Conservation (phyloP, 2,113 vertebrate species). For the Engystomops pustulosus region DNA sequence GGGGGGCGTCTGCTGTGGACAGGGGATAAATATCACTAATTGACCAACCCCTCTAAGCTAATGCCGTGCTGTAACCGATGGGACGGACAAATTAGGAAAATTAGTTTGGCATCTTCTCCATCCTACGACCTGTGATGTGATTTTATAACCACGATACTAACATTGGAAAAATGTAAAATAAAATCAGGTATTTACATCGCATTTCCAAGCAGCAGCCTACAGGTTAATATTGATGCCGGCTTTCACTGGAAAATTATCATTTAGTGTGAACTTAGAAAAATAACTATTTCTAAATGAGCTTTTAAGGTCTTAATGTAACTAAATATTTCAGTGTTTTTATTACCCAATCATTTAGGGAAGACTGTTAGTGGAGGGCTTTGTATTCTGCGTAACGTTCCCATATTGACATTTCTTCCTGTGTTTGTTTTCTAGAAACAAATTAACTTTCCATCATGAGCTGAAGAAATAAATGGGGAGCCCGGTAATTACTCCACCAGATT, state of each 20-base stretch:
- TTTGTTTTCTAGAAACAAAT: constrained; percentile 52
- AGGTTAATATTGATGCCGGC: constrained; percentile 26
- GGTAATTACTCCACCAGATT: constrained; percentile 41
- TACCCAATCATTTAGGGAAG: constrained; percentile 37
- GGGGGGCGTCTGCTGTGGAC: too few species aligned
- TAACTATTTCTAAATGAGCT: constrained; percentile 32
- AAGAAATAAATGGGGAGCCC: constrained; percentile 44
- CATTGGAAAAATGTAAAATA: background rate
- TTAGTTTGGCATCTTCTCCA: background rate
- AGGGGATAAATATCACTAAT: too few species aligned
- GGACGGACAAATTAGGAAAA: background rate
- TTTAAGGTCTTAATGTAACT: constrained; percentile 44
- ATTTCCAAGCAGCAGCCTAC: background rate
- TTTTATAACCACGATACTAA: background rate
- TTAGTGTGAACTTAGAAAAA: constrained; percentile 8
- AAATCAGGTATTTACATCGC: background rate
- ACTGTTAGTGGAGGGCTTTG: constrained; percentile 29
- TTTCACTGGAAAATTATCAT: constrained; percentile 14
- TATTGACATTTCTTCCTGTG: constrained; percentile 46
- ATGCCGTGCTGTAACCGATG: too few species aligned
- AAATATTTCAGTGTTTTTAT: constrained; percentile 47
- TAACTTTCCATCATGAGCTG: constrained; percentile 47
- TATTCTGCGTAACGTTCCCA: constrained; percentile 24
- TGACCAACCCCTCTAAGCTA: too few species aligned
- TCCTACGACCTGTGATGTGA: background rate